Evolutionary conservation across 2,888 invertebrate genomes (phyloP), one percentile per base, ranked within the genome.

Genomic region (Anoplius nigerrimus): DNA sequence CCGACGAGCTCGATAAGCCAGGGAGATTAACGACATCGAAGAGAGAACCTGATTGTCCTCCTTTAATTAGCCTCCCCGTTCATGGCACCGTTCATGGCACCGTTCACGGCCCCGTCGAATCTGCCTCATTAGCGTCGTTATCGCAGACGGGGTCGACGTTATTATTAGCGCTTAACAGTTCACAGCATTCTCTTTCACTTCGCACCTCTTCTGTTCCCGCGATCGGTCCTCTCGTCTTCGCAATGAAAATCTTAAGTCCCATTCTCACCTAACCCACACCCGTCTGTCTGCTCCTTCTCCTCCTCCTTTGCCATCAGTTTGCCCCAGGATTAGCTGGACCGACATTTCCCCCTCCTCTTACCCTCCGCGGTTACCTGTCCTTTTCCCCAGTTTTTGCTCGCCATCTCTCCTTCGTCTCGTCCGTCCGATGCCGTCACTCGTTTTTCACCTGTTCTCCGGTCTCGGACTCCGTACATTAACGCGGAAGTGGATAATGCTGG

Each of bases 111-210:
- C 21, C 22, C 24, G 53, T 4, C 8, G 53, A 22, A n/a, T 15
- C 21, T 8, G 22, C 15, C 53, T 53, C 22, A 53, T 53, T 53
- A 22, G 11, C 24, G 24, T 53, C 24, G 53, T 53, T 22, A 22
- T 53, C 21, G 22, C 20, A 21, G 53, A 53, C 53, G 21, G 53
- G 53, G 21, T 53, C 53, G 53, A 53, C 24, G 24, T 22, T 53
- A 53, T 53, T 53, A 53, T 53, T 53, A 21, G 6, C 24, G 20
- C 53, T 22, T 21, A n/a, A 22, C 53, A n/a, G n/a, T 22, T 22
- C 53, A 22, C 20, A 22, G 21, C 53, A 53, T 53, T 53, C 11
- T 53, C 53, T 22, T 6, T 53, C 21, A 53, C 21, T 22, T 22
- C 21, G 21, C 53, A 15, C 21, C n/a, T 48, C 20, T 48, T 3